Percentiles rank a stretch among this genome's conserved stretches.
phyloP scores from a whole-genome alignment of 2,888 invertebrate genomes.

The Lutraria lutraria region DNA sequence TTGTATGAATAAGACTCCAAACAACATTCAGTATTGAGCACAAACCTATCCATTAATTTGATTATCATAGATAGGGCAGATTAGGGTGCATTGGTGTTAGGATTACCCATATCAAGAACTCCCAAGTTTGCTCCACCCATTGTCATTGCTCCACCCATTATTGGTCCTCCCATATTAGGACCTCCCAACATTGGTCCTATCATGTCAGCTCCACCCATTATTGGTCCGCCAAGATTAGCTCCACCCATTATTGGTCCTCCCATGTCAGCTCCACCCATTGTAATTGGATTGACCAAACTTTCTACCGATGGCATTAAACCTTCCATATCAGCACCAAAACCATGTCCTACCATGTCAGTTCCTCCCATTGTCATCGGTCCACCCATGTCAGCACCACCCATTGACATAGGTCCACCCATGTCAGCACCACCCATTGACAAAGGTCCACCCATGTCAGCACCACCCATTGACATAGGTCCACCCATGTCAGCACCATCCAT shows the following conservation, averaged over 20 bases:
- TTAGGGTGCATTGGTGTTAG: too few species aligned
- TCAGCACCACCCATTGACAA: neutral
- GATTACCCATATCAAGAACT: neutral
- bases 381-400: neutral
- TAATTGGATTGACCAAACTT: neutral
- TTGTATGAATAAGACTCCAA: too few species aligned
- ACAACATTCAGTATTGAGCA: too few species aligned
- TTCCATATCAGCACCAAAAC: neutral
- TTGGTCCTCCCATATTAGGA: neutral
- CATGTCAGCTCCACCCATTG: neutral
- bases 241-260: neutral
- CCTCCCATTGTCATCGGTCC: neutral
- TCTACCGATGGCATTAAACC: neutral
- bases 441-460: too few species aligned
- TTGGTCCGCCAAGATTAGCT: neutral
- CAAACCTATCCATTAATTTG: too few species aligned
- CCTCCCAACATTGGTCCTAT: neutral
- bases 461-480: neutral
- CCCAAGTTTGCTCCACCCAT: constrained; percentile 2
- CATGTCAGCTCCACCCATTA: constrained; percentile 1
- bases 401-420: neutral
- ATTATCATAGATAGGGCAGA: too few species aligned
- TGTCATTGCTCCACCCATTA: neutral
- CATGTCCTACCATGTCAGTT: neutral
- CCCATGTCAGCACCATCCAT: too few species aligned